Conservation (phyloP, 2,888 invertebrate species). For the Neuroscelio doddi region DNA sequence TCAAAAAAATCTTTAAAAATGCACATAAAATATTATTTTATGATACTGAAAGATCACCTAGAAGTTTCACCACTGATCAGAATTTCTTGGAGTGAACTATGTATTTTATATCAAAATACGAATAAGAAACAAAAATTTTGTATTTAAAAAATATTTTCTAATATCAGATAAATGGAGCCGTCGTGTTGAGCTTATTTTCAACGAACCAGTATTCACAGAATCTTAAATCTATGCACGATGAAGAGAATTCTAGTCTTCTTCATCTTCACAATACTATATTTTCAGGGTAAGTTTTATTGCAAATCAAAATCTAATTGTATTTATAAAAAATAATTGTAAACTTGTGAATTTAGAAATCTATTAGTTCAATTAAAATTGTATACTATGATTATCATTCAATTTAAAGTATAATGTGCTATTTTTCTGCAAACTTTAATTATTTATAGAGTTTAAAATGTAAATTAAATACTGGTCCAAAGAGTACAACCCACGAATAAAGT, state of each 20-base stretch:
- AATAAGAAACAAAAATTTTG: background rate
- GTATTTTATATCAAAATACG: no score
- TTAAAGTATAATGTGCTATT: background rate
- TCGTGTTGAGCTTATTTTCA: constrained; percentile 15
- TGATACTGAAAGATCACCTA: no score
- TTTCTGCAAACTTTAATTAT: no score
- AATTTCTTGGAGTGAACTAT: no score
- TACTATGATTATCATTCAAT: background rate
- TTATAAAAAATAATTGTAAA: background rate
- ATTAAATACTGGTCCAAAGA: constrained; percentile 19
- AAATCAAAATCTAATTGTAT: background rate
- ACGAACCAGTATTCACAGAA: constrained; percentile 34
- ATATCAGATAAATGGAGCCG: constrained; percentile 36
- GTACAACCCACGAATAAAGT: constrained; percentile 47
- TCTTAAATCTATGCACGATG: constrained; percentile 32
- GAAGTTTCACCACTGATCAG: no score
- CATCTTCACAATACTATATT: constrained; percentile 26
- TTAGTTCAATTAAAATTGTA: no score
- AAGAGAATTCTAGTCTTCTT: constrained; percentile 38
- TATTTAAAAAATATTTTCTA: background rate
- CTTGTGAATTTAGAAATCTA: no score
- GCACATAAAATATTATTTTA: no score
- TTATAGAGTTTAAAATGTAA: constrained; percentile 18
- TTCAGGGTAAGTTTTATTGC: constrained; percentile 20
- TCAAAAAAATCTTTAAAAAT: no score